Evolutionary conservation across 2,113 vertebrate species (phyloP), one percentile per base, ranked within the genome.

Genomic region (Austrofundulus limnaeus): DNA sequence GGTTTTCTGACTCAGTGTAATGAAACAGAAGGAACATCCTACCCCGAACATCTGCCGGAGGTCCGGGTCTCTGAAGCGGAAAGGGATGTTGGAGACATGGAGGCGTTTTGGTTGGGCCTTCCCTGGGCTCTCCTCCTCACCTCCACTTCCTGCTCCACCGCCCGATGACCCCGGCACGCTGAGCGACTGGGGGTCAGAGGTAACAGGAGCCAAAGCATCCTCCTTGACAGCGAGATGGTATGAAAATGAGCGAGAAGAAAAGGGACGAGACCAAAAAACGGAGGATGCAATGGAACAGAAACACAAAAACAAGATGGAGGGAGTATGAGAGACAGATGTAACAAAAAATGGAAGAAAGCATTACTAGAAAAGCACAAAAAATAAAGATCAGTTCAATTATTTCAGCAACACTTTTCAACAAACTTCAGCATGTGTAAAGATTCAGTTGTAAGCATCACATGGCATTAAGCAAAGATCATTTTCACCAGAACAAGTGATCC

Each of bases 31-130:
- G 12, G n/a, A 59, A 31, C 19, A 9, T 59, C 78, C 59, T 89
- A 93, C 93, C 88, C 93, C 93, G 65, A 94, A 94, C 93, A 94
- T 94, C 81, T 94, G 93, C n/a, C 93, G 88, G 24, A 94, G 89
- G 82, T 93, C 92, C 1, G 93, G 93, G 75, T 94, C 93, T 34
- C 93, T 82, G 84, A 94, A 94, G 62, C 93, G 89, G 72, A 94
- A 94, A 0, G 93, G 93, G 84, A 94, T 94, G 85, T 94, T 94
- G 39, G 93, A 94, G 49, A 94, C 93, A 1, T 94, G 93, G 38
- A 94, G 92, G 43, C 93, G 89, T 72, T 94, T 94, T 0, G 92
- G 92, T 61, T 93, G 92, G 49, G 90, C 80, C 52, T 94, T 94
- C 28, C 86, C 86, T 38, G 87, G 84, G 39, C 90, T 90, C 42